Conservation (phyloP, 2,888 invertebrate species). For the Himalopsyche tibetana region DNA sequence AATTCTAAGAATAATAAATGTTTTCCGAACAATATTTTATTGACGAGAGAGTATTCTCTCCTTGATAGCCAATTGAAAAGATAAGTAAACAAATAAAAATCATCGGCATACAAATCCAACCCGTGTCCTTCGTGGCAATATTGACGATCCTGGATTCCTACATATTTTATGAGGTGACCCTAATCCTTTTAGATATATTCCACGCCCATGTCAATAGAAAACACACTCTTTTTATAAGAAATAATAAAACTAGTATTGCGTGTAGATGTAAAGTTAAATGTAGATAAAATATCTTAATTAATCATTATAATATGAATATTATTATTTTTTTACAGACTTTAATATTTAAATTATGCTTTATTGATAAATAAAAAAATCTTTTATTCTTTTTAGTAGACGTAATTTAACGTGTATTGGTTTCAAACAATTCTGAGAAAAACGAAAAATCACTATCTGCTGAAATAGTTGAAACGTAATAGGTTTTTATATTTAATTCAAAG, state of each 20-base stretch:
- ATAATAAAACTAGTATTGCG: background rate
- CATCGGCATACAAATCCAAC: background rate
- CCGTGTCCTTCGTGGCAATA: background rate
- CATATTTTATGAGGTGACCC: constrained; percentile 26
- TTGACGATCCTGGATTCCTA: background rate
- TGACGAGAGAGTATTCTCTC: background rate
- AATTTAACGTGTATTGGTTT: no score
- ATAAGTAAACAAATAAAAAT: constrained; percentile 14
- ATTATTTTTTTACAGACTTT: no score
- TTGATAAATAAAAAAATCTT: no score
- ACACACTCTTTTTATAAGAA: background rate
- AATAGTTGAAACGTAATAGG: background rate
- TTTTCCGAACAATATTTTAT: no score
- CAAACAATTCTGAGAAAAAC: no score
- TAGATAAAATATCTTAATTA: background rate
- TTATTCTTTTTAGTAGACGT: no score
- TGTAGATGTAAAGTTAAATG: background rate
- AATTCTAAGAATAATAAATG: no score
- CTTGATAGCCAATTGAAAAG: constrained; percentile 13
- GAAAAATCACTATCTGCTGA: no score
- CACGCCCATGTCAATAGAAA: background rate
- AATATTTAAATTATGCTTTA: no score
- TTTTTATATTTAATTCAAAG: background rate
- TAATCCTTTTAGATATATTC: constrained; percentile 15
- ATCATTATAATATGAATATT: no score